Evolutionary conservation across 2,797 vertebrate species (phyloP), one percentile per base, ranked within the genome.

Genomic region (Leucoraja ocellata): DNA sequence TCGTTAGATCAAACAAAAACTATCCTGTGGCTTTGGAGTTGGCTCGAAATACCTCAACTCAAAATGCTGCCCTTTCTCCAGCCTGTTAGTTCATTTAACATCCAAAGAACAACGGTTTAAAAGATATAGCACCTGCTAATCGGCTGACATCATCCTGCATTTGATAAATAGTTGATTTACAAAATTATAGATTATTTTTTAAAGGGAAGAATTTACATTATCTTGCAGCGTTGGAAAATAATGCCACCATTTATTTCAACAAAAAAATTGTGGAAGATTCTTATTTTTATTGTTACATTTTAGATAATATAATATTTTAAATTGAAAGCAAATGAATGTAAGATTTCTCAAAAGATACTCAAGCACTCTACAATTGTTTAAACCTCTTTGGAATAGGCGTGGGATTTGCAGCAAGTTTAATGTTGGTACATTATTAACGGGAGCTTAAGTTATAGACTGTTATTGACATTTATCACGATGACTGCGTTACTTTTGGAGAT

Each of bases 281-380:
- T 16, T 46, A 74, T 74, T 91, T 92, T 91, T 88, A 65, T 65
- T 63, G 54, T 91, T 73, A 91, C 25, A 28, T 73, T 74, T 73
- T 91, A 74, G 71, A 39, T 54, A 73, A 28, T 74, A 9, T 39
- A 46, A 74, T 25, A 76, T 54, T 76, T 73, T 92, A 28, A 91
- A 91, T 91, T 73, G 14, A 65, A 88, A 63, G 65, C 68, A 92
- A 58, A 28, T 14, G 71, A 92, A 76, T 92, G 39, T 76, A 92
- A 58, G 36, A 54, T 91, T 73, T 39, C 11, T 4, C 25, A 73
- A 65, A 73, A 74, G 4, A 46, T 91, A 73, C 73, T 91, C 23
- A 91, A 71, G 86, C 32, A 63, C 25, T 68, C 23, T 86, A 63
- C 39, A 63, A 63, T 68, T 74, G 3, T 73, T 91, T 46, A 73